Percentiles rank a stretch among this genome's conserved stretches.
These are phyloP conservation scores for Galleria mellonella DNA, from an alignment of 1,140 invertebrate species.

Conservation along the genomic window DNA sequence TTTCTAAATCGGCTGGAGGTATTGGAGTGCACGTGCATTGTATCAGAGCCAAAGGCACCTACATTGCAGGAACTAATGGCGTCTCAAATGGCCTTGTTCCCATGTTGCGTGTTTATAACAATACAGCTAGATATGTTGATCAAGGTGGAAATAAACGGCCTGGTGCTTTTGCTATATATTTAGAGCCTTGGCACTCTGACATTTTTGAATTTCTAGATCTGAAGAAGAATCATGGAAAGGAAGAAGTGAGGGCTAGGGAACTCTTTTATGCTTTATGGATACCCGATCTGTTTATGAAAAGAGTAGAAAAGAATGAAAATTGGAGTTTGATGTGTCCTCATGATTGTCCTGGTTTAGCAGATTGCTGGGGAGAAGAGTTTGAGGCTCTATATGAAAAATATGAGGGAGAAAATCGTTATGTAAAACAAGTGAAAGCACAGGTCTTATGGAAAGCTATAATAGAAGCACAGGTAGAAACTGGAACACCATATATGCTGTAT, in stretches of 20 bases:
- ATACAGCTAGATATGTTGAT: constrained; percentile 97
- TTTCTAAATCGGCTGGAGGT: constrained; percentile 98
- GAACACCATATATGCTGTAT: constrained; percentile 98
- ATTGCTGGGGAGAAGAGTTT: constrained; percentile 97
- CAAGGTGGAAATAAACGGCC: constrained; percentile 98
- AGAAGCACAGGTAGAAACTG: constrained; percentile 97
- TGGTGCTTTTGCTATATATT: constrained; percentile 98
- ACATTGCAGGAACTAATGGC: constrained; percentile 96
- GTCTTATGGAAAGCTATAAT: constrained; percentile 96
- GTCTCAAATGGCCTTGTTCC: constrained; percentile 97
- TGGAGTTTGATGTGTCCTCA: constrained; percentile 99
- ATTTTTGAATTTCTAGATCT: constrained; percentile 96
- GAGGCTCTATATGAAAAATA: constrained; percentile 92
- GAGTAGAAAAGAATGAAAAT: constrained; percentile 89
- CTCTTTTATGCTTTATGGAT: constrained; percentile 99
- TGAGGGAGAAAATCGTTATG: constrained; percentile 87
- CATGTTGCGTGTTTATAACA: constrained; percentile 97
- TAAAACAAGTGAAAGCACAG: constrained; percentile 89
- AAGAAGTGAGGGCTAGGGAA: constrained; percentile 94
- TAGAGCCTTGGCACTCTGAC: constrained; percentile 99
- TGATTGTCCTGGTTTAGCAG: constrained; percentile 91
- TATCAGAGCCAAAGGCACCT: constrained; percentile 93
- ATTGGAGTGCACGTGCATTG: constrained; percentile 98
- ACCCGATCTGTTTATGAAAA: constrained; percentile 98
- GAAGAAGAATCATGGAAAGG: constrained; percentile 96